Conservation (phyloP, 1,140 invertebrate species). For the Planococcus citri region DNA sequence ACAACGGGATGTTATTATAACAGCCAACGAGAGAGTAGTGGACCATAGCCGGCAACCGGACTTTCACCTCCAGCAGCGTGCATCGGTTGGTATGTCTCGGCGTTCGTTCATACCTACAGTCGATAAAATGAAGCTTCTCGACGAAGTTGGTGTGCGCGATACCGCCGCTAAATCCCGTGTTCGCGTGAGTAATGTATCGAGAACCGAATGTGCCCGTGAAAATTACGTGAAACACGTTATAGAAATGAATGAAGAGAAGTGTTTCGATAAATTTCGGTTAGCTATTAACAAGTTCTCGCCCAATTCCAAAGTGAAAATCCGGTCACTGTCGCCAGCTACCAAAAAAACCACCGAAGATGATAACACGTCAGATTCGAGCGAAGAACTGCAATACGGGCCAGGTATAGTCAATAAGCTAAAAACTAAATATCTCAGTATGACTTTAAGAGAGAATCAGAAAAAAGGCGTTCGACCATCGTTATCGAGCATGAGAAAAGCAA, state of each 20-base stretch:
- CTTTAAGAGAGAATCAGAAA: slow-evolving; percentile 49
- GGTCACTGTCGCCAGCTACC: slow-evolving; percentile 28
- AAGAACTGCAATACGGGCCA: slow-evolving; percentile 78
- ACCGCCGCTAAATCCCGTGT: slow-evolving; percentile 23
- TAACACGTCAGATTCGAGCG: slow-evolving; percentile 44
- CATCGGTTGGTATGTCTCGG: slow-evolving; percentile 13
- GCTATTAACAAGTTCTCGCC: slow-evolving; percentile 23
- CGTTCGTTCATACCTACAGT: slow-evolving; percentile 22
- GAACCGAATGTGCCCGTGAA: slow-evolving; percentile 16
- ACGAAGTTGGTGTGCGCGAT: slow-evolving; percentile 24
- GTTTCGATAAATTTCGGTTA: slow-evolving; percentile 26
- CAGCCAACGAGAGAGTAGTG: slow-evolving; percentile 26
- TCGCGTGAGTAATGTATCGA: background rate
- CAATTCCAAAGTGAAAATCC: slow-evolving; percentile 23
- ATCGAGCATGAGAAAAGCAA: slow-evolving; percentile 54
- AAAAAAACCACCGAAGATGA: slow-evolving; percentile 26
- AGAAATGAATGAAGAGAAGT: slow-evolving; percentile 17
- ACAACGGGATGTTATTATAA: slow-evolving; percentile 23
- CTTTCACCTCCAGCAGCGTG: slow-evolving; percentile 26
- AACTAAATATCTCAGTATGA: slow-evolving; percentile 69
- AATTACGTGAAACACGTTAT: slow-evolving; percentile 18
- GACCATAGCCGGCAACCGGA: slow-evolving; percentile 27
- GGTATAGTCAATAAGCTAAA: slow-evolving; percentile 78
- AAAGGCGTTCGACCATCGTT: slow-evolving; percentile 45
- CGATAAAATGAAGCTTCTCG: slow-evolving; percentile 28